phyloP scores from a whole-genome alignment of 1,140 invertebrate species.

The Drosophila sechellia region DNA sequence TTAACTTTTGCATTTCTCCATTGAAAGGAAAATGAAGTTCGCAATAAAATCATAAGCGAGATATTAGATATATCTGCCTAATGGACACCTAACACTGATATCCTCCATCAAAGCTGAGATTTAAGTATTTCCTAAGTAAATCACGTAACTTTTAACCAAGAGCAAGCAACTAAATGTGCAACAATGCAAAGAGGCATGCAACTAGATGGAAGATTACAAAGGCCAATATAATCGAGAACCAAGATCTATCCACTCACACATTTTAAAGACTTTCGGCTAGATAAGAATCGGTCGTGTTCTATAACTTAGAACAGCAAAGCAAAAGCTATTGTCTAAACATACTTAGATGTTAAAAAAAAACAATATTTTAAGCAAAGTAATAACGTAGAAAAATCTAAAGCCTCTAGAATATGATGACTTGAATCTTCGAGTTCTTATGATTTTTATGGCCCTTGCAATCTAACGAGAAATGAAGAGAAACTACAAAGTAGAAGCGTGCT shows the following conservation, averaged over 20 bases:
- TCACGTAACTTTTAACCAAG: neutral
- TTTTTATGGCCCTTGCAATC: conserved; percentile 7
- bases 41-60: too few species aligned
- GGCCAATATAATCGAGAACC: neutral
- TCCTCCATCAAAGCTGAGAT: too few species aligned
- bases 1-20: neutral
- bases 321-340: neutral
- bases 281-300: neutral
- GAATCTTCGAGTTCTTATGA: too few species aligned
- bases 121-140: too few species aligned
- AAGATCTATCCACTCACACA: neutral
- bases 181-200: conserved; percentile 39
- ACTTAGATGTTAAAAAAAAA: neutral
- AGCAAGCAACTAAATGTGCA: conserved; percentile 41
- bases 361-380: neutral
- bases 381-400: too few species aligned
- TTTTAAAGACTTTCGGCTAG: neutral
- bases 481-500: conserved; percentile 56
- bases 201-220: conserved; percentile 14
- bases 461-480: conserved; percentile 16
- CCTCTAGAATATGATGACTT: neutral
- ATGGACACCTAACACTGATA: too few species aligned
- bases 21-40: too few species aligned
- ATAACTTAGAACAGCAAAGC: neutral
- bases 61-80: too few species aligned